Conservation (phyloP, 2,113 vertebrate species). For the Lepisosteus osseus region DNA sequence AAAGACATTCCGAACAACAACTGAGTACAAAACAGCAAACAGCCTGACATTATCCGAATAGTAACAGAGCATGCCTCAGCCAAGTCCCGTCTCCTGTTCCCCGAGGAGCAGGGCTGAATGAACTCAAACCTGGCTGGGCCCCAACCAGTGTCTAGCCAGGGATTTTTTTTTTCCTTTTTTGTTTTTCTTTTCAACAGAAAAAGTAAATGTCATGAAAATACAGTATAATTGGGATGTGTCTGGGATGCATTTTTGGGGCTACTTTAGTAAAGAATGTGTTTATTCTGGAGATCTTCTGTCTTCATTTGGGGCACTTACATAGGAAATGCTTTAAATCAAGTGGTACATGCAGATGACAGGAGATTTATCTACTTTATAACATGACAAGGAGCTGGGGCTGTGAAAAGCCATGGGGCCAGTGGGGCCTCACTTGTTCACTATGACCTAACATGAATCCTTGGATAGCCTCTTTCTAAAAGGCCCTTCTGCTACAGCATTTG, state of each 20-base stretch:
- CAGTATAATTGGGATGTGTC: conserved; percentile 29
- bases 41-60: conserved; percentile 3
- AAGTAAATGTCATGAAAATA: conserved; percentile 15
- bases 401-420: conserved; percentile 15
- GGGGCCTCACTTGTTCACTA: conserved; percentile 10
- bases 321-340: conserved; percentile 20
- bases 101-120: neutral
- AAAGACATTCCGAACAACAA: neutral
- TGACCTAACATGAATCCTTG: conserved; percentile 6
- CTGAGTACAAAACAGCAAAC: conserved; percentile 10
- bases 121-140: neutral
- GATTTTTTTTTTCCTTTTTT: neutral
- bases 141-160: neutral
- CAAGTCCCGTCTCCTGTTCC: conserved; percentile 7
- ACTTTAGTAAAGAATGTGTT: conserved; percentile 25
- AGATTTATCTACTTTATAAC: conserved; percentile 21
- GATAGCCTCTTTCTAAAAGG: neutral
- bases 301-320: conserved; percentile 21
- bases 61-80: neutral
- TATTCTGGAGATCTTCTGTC: conserved; percentile 27
- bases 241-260: conserved; percentile 22
- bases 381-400: conserved; percentile 13
- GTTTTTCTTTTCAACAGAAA: conserved; percentile 17
- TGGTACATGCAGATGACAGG: conserved; percentile 24
- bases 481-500: neutral